Evolutionary conservation across 2,113 vertebrate species (phyloP).

Genomic region (Herpetotheres cachinnans): DNA sequence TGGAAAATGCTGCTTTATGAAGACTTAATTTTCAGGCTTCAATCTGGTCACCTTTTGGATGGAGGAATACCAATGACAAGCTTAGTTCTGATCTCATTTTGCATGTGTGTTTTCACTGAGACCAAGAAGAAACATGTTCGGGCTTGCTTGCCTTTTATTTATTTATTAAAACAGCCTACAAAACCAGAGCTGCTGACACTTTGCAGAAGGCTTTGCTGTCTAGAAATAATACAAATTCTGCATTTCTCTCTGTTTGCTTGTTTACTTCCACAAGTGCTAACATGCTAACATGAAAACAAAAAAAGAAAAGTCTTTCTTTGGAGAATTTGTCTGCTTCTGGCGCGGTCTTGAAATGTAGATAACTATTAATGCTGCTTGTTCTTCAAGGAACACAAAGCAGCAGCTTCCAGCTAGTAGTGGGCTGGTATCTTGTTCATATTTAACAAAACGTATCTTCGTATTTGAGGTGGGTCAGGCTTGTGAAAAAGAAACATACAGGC

Average conservation of each 20-base stretch:
- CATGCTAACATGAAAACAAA: neutral
- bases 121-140: neutral
- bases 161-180: neutral
- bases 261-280: neutral
- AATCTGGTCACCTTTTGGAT: neutral
- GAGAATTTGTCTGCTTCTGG: neutral
- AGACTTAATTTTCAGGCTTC: neutral
- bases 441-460: fast-evolving
- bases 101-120: neutral
- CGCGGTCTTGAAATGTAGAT: neutral
- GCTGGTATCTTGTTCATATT: neutral
- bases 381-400: neutral
- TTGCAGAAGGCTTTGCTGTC: neutral
- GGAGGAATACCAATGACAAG: neutral
- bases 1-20: neutral
- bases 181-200: neutral
- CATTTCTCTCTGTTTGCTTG: neutral
- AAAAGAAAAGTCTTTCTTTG: neutral
- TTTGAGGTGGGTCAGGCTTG: neutral
- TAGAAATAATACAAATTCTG: neutral
- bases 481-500: neutral
- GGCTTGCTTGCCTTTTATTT: neutral
- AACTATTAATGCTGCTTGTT: neutral
- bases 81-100: neutral
- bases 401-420: neutral